phyloP scores from a whole-genome alignment of 2,888 invertebrate species.

The Acronicta psi region DNA sequence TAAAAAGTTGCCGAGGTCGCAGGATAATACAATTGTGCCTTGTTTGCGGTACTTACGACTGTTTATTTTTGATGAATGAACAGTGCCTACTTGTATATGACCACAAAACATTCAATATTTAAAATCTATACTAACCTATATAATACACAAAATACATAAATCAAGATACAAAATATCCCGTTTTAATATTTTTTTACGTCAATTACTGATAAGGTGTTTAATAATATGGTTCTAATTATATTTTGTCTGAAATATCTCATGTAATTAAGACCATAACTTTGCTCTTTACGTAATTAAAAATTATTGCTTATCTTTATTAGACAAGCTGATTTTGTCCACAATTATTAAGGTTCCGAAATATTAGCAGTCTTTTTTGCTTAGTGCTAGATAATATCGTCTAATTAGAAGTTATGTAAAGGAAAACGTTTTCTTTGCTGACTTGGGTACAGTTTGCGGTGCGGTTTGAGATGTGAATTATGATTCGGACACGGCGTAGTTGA shows the following conservation, averaged over 20 bases:
- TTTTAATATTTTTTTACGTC: too few relatives aligned
- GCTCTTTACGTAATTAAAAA: slow-evolving; percentile 13
- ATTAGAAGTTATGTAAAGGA: background rate
- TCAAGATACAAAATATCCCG: too few relatives aligned
- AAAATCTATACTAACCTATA: too few relatives aligned
- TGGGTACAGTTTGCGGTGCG: background rate
- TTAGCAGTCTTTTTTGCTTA: background rate
- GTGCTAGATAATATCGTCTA: background rate
- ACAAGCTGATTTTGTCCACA: slow-evolving; percentile 3
- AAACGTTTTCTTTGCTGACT: background rate
- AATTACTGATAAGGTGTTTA: background rate
- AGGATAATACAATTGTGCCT: background rate
- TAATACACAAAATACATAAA: too few relatives aligned
- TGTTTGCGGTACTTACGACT: background rate
- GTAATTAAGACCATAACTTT: background rate
- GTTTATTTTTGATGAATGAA: background rate
- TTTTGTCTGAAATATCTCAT: background rate
- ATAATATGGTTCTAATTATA: background rate
- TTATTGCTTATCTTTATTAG: slow-evolving; percentile 3
- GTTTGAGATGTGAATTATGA: background rate
- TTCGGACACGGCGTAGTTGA: too few relatives aligned
- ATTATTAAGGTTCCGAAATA: background rate
- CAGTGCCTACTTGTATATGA: too few relatives aligned
- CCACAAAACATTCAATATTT: too few relatives aligned
- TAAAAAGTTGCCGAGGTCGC: too few relatives aligned